Evolutionary conservation across 2,113 vertebrate species (phyloP), one percentile per base, ranked within the genome.

Genomic region (Cebus imitator): DNA sequence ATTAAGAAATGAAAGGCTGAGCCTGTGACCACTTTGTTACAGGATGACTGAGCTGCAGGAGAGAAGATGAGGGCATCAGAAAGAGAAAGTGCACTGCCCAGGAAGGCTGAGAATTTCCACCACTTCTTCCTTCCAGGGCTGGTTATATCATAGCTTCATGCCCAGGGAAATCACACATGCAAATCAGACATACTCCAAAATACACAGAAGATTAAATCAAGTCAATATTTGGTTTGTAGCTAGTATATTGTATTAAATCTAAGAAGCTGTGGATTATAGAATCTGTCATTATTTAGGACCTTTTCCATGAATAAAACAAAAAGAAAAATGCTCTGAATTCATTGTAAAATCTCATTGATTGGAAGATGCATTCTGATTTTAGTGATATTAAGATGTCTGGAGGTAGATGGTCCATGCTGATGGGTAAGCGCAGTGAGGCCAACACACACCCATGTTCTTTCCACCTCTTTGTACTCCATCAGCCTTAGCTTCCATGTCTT

Each of bases 1-100:
- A 40, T 8, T 27, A 50, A 75, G 81, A 78, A 82, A 86, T 57
- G 64, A 64, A 64, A 92, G 84, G 81, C 40, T 61, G 85, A 35
- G 23, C 32, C 75, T 58, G 57, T 45, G 64, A 17, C 50, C 70
- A 17, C 87, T n/a, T 45, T 8, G 61, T 75, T 25, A 21, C 27
- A 9, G 0, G 8, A 52, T 10, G 30, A 50, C 48, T 11, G 70
- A 66, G 80, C 73, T 3, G 23, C 23, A 4, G n/a, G 52, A 32
- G 17, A 35, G 32, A 43, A 57, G 80, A 13, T 2, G 0, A 27
- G 45, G 20, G 11, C 0, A 0, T 23, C 1, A 0, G 35, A 50
- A 61, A 27, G 75, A 58, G 25, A 40, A 27, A 18, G 16, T 0
- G 2, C 5, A 0, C 6, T 3, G 72, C 35, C 18, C 20, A 37